Conservation (phyloP, 2,888 invertebrate genomes). For the Drosophila buzzatii region DNA sequence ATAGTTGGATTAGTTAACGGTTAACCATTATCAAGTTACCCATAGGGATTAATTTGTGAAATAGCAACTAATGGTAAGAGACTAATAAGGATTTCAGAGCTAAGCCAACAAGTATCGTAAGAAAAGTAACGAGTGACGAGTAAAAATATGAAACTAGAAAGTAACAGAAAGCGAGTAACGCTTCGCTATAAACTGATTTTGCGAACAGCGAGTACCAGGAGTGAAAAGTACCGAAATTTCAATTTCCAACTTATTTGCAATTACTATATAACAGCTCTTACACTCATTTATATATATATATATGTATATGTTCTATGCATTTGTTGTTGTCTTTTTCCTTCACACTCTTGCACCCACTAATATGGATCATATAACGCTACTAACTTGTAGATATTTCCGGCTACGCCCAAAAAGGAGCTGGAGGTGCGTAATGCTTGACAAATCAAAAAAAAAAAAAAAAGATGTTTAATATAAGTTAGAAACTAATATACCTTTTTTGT, state of each 20-base stretch:
- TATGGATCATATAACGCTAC: constrained; percentile 53
- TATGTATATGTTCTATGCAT: constrained; percentile 55
- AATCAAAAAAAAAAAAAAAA: not conserved
- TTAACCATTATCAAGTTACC: not conserved
- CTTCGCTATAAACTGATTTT: not conserved
- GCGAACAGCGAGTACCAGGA: not conserved
- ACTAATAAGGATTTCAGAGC: not conserved
- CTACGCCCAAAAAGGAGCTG: constrained; percentile 85
- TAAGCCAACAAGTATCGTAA: constrained; percentile 80
- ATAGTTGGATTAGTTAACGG: not conserved
- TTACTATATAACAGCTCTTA: constrained; percentile 1
- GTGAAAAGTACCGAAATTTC: not conserved
- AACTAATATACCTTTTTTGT: not conserved
- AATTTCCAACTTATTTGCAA: not conserved
- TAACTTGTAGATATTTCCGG: constrained; percentile 85
- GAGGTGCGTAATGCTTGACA: constrained; percentile 81
- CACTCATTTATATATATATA: constrained; percentile 39
- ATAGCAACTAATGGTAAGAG: not conserved
- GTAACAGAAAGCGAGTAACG: not conserved
- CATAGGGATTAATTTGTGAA: not conserved
- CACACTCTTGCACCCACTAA: constrained; percentile 53
- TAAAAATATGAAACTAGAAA: not conserved
- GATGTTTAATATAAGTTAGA: not conserved
- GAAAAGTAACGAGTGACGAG: not conserved
- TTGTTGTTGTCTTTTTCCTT: constrained; percentile 46